Evolutionary conservation across 2,113 vertebrate species (phyloP), one percentile per base, ranked within the genome.

Genomic region (Coptodon rendalli): DNA sequence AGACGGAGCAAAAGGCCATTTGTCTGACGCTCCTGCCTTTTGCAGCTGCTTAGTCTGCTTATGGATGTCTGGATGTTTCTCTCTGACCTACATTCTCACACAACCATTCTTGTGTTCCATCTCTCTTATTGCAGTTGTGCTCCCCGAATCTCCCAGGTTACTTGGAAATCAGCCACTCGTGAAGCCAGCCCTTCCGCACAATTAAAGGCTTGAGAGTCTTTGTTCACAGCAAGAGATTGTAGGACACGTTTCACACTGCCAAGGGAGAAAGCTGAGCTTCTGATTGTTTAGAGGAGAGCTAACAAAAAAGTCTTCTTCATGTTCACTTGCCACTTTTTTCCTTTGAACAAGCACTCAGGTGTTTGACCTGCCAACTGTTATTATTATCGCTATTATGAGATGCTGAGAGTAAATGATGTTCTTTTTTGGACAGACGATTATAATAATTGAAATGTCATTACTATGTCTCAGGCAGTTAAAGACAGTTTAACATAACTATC

Each of bases 31-130:
- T 91, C 11, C 57, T 85, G 71, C 40, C 4, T 81, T 78, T 38
- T 38, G 63, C 76, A 82, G 88, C 57, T 43, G 68, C 73, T 52
- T 6, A 2, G 34, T 10, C n/a, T 29, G 63, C 84, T 78, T 84
- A 50, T 34, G 31, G 83, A 29, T 68, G 45, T 78, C 17, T 78
- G 22, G 24, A 50, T 34, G 59, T 89, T 86, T 91, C 34, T 87
- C 40, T 56, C 83, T 90, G 90, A 92, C 88, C 90, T 86, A 94
- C 81, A 89, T 94, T 91, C 66, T 86, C 76, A 45, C 13, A 5
- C 34, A 82, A 19, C 43, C 38, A 68, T 66, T 59, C 63, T 19
- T 38, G 22, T 76, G 59, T 81, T 57, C 52, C 52, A 83, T 82
- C 52, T 83, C 34, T 71, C 50, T 13, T 83, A 52, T 87, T 84